Percentiles rank a stretch among this genome's conserved stretches.
Conservation (phyloP, 1,140 invertebrate genomes). For the Euwallacea fornicatus region DNA sequence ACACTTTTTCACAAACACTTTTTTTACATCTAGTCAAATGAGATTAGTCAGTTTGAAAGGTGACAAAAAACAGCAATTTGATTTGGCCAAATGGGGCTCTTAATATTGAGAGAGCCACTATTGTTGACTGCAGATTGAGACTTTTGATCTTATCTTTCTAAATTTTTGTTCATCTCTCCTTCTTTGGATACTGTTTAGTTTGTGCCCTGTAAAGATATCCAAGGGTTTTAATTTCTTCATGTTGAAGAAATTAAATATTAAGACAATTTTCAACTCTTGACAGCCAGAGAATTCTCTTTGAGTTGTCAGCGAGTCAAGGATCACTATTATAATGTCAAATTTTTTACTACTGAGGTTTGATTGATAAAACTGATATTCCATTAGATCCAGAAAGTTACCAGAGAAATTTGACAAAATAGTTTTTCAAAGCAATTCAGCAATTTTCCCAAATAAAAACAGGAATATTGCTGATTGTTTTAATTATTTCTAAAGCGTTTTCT, state of each 20-base stretch:
- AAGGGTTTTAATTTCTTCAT: constrained; percentile 33
- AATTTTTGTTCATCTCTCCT: constrained; percentile 51
- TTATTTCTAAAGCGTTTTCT: too few relatives aligned
- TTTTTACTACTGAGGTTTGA: not conserved
- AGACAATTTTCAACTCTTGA: not conserved
- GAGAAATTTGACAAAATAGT: too few relatives aligned
- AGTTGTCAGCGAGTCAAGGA: constrained; percentile 20
- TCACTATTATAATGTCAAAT: constrained; percentile 18
- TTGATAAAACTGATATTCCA: too few relatives aligned
- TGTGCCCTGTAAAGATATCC: constrained; percentile 54
- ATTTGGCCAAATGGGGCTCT: constrained; percentile 8
- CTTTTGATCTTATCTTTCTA: constrained; percentile 42
- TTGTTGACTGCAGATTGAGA: constrained; percentile 45
- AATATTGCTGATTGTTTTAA: too few relatives aligned
- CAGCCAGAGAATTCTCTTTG: constrained; percentile 15
- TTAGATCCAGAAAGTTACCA: too few relatives aligned
- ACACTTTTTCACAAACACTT: constrained; percentile 23
- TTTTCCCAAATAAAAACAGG: too few relatives aligned
- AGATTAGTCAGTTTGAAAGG: constrained; percentile 7
- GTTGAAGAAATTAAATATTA: not conserved
- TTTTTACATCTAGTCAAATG: constrained; percentile 14
- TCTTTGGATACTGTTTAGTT: constrained; percentile 48
- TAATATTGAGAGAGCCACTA: constrained; percentile 34
- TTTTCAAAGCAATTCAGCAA: too few relatives aligned
- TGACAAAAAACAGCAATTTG: constrained; percentile 7